Conservation (phyloP, 1,140 invertebrate species). For the Camponotus vicinus region DNA sequence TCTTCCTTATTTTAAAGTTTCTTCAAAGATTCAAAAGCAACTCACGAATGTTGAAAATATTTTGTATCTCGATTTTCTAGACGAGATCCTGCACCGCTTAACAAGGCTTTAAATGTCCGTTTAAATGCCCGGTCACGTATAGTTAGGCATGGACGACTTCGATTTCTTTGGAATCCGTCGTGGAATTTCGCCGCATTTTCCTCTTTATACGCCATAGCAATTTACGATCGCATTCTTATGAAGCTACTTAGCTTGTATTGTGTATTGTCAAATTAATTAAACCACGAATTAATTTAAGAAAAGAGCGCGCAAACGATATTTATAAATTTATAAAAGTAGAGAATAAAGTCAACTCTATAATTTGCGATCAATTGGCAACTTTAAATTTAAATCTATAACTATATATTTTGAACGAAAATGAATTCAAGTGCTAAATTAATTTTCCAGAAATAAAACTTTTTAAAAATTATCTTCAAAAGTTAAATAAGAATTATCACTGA, state of each 20-base stretch:
- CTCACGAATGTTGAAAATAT: not conserved
- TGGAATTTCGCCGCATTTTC: slow-evolving; percentile 25
- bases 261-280: not conserved
- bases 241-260: not conserved
- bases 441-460: not conserved
- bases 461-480: not conserved
- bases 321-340: not conserved
- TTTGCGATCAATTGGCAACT: not conserved
- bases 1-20: not conserved
- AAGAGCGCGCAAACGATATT: not conserved
- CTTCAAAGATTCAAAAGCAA: not conserved
- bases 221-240: not conserved
- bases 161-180: slow-evolving; percentile 32
- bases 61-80: not conserved
- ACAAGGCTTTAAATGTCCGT: not conserved
- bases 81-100: not conserved
- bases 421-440: not conserved
- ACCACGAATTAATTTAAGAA: not conserved
- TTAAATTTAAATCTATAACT: not conserved
- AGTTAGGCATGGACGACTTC: not conserved
- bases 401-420: not conserved
- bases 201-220: not conserved
- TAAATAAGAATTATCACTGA: not conserved
- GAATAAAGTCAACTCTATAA: not conserved
- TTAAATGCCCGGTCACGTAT: slow-evolving; percentile 31